Evolutionary conservation across 2,113 vertebrate species (phyloP).

Genomic region (Labeo catla): DNA sequence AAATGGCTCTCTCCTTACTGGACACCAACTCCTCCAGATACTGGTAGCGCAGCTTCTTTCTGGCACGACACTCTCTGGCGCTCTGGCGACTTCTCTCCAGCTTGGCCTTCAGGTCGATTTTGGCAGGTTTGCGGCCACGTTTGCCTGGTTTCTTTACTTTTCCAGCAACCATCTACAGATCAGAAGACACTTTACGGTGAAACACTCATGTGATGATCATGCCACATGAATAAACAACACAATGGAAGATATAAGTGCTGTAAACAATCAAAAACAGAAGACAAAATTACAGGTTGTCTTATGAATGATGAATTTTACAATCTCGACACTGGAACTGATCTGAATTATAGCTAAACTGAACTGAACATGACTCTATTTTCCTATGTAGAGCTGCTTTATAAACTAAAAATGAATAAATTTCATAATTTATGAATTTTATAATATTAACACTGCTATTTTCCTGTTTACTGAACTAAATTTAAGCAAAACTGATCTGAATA

Average conservation of each 20-base stretch:
- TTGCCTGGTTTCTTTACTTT: constrained; percentile 98
- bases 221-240: background rate
- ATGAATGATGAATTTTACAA: too few relatives aligned
- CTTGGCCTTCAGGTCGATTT: constrained; percentile 97
- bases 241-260: background rate
- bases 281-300: too few relatives aligned
- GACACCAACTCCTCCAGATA: constrained; percentile 97
- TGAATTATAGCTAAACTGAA: too few relatives aligned
- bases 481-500: too few relatives aligned
- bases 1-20: constrained; percentile 94
- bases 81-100: constrained; percentile 96
- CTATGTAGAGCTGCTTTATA: too few relatives aligned
- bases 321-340: too few relatives aligned
- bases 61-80: constrained; percentile 91
- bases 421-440: too few relatives aligned
- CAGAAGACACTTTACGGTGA: background rate
- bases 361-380: too few relatives aligned
- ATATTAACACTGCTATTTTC: too few relatives aligned
- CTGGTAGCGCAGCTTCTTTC: constrained; percentile 96
- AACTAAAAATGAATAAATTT: too few relatives aligned
- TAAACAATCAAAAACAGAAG: background rate
- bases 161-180: constrained; percentile 84
- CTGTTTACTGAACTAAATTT: too few relatives aligned
- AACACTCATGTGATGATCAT: background rate
- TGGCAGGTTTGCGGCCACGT: constrained; percentile 94